phyloP scores from a whole-genome alignment of 1,140 invertebrate genomes.

The Drosophila orosa region DNA sequence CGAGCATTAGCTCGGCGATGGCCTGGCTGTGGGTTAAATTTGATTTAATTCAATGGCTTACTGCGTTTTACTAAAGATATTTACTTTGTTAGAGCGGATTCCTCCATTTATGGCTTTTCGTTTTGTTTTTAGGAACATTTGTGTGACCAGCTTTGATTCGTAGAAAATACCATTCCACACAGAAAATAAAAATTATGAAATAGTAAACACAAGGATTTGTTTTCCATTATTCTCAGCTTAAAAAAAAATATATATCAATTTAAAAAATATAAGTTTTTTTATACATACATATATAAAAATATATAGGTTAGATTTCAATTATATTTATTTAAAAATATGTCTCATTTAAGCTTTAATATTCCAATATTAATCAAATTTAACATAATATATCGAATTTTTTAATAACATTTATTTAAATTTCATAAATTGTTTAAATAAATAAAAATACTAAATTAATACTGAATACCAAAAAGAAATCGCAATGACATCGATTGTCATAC shows the following conservation, averaged over 20 bases:
- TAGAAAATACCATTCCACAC: background rate
- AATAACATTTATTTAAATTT: too few relatives aligned
- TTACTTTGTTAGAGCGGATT: constrained; percentile 32
- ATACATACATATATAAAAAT: too few relatives aligned
- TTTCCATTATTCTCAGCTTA: too few relatives aligned
- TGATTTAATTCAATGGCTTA: constrained; percentile 1
- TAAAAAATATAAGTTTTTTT: background rate
- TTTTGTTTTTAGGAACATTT: background rate
- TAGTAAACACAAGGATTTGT: background rate
- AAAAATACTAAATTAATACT: background rate
- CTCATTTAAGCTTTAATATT: too few relatives aligned
- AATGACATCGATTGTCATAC: background rate
- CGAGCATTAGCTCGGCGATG: constrained; percentile 62
- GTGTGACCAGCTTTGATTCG: background rate
- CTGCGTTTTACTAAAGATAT: background rate
- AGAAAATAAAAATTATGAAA: background rate
- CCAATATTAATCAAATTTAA: too few relatives aligned
- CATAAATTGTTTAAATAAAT: too few relatives aligned
- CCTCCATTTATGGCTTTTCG: constrained; percentile 10
- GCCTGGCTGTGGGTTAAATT: constrained; percentile 36
- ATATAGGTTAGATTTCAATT: too few relatives aligned
- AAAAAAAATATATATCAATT: too few relatives aligned
- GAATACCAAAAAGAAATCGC: background rate
- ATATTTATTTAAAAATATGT: background rate
- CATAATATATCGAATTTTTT: too few relatives aligned